Percentiles rank a stretch among this genome's conserved stretches.
Evolutionary conservation across 2,888 invertebrate genomes (phyloP).

Genomic region (Unio delphinus): DNA sequence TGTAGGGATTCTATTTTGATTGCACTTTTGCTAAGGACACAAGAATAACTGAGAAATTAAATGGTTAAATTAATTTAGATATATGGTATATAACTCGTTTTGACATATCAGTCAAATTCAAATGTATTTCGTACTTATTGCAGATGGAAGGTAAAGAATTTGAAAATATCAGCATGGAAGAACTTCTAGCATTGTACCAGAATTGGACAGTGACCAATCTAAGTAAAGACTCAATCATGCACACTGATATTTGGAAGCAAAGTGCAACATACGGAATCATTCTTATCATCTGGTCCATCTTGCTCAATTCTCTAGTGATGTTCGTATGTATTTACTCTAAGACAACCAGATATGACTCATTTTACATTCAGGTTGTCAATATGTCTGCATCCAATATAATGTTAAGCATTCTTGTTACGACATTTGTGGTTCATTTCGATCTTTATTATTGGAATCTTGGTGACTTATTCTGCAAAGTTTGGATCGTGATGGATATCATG

Average conservation of each 20-base stretch:
- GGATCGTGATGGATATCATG: slow-evolving; percentile 19
- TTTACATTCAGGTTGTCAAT: slow-evolving; percentile 26
- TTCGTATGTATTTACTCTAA: slow-evolving; percentile 10
- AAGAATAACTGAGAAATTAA: no score
- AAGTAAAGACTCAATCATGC: no score
- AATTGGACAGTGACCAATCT: no score
- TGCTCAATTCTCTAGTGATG: slow-evolving; percentile 17
- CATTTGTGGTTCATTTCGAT: slow-evolving; percentile 28
- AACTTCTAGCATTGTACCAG: no score
- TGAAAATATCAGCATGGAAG: no score
- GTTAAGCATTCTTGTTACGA: slow-evolving; percentile 21
- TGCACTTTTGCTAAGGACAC: no score
- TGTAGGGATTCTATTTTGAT: no score
- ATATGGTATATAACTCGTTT: no score
- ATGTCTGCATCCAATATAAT: slow-evolving; percentile 16
- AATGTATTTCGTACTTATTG: no score
- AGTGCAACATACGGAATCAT: slow-evolving; percentile 17
- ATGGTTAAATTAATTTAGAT: no score
- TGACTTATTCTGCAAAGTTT: slow-evolving; percentile 20
- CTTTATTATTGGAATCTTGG: slow-evolving; percentile 28
- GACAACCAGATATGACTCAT: slow-evolving; percentile 7
- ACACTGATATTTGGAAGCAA: slow-evolving; percentile 7
- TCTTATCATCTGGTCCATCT: slow-evolving; percentile 14
- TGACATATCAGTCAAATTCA: no score
- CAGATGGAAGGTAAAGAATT: no score